These are phyloP conservation scores for Volucella bombylans DNA, from an alignment of 2,888 invertebrate genomes.

Conservation along the genomic window DNA sequence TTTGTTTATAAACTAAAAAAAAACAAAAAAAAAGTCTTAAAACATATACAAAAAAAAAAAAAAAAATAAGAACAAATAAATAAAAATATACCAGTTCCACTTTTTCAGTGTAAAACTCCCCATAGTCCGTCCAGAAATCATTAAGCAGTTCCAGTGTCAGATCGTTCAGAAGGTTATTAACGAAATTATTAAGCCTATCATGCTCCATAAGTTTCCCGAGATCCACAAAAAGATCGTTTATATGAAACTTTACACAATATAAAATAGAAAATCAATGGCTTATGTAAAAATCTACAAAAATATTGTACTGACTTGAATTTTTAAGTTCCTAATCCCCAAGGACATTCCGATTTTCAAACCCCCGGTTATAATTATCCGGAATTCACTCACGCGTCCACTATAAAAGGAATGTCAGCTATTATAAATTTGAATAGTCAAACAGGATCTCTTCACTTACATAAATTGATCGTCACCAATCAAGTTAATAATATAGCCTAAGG, in stretches of 20 bases:
- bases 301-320: conserved; percentile 74
- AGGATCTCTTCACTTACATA: conserved; percentile 75
- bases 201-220: conserved; percentile 78
- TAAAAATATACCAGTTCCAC: conserved; percentile 76
- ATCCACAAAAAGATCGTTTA: conserved; percentile 76
- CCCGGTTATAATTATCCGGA: conserved; percentile 76
- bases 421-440: neutral
- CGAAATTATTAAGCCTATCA: conserved; percentile 77
- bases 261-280: conserved; percentile 1
- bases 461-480: conserved; percentile 78
- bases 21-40: neutral
- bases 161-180: conserved; percentile 79
- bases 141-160: conserved; percentile 78
- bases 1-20: conserved; percentile 77
- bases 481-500: conserved; percentile 78
- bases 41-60: too few species aligned
- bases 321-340: conserved; percentile 76
- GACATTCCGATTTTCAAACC: conserved; percentile 73
- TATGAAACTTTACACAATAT: conserved; percentile 68
- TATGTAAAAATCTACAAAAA: neutral
- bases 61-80: neutral
- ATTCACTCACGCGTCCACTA: conserved; percentile 75
- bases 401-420: neutral
- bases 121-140: conserved; percentile 78
- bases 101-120: conserved; percentile 71